Percentiles rank a stretch among this genome's conserved stretches.
These are phyloP conservation scores for Acanthurus lineatus DNA, from an alignment of 2,797 vertebrate species.

Conservation along the genomic window DNA sequence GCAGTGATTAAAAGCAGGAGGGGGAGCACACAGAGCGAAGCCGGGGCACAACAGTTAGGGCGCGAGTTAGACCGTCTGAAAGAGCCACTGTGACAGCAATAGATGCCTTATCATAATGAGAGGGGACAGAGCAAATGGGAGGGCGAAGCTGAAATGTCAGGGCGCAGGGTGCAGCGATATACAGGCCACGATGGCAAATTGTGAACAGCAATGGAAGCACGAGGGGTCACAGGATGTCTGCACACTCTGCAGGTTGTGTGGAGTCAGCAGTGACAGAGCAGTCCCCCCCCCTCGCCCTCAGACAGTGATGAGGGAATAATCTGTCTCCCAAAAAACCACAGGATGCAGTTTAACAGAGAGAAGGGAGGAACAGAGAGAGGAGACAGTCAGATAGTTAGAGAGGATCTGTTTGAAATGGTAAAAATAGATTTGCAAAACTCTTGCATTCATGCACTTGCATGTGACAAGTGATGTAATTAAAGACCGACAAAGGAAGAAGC, in stretches of 20 bases:
- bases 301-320: constrained; percentile 33
- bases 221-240: constrained; percentile 58
- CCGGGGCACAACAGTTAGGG: background rate
- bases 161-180: constrained; percentile 32
- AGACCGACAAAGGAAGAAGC: no score
- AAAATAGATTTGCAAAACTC: no score
- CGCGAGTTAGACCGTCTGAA: constrained; percentile 34
- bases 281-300: background rate
- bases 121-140: constrained; percentile 64
- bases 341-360: constrained; percentile 35
- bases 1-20: constrained; percentile 31
- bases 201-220: constrained; percentile 26
- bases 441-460: no score
- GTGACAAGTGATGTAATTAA: no score
- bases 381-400: constrained; percentile 20
- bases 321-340: constrained; percentile 58
- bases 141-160: constrained; percentile 75
- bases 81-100: constrained; percentile 59
- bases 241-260: constrained; percentile 63
- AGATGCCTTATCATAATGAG: constrained; percentile 58
- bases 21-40: background rate
- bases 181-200: constrained; percentile 40
- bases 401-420: no score
- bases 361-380: constrained; percentile 18
- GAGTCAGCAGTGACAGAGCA: constrained; percentile 66